Evolutionary conservation across 2,113 vertebrate species (phyloP).

Genomic region (Oryzias curvinotus): DNA sequence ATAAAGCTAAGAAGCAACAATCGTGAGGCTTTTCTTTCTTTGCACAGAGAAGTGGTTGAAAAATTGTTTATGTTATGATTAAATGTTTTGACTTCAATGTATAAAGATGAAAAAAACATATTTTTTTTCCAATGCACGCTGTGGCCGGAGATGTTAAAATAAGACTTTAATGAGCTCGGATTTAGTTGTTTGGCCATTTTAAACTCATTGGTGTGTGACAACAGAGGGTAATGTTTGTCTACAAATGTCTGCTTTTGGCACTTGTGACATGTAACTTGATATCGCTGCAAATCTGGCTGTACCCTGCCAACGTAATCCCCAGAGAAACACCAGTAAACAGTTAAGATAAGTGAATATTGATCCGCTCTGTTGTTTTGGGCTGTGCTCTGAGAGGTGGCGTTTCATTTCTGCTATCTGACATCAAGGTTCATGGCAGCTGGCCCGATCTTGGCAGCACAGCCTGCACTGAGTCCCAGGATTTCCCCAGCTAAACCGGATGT

Average conservation of each 20-base stretch:
- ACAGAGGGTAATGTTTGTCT: neutral
- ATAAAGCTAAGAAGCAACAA: conserved; percentile 20
- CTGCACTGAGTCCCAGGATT: conserved; percentile 63
- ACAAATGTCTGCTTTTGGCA: neutral
- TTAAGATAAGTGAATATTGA: conserved; percentile 38
- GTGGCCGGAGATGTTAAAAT: conserved; percentile 14
- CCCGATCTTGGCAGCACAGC: conserved; percentile 50
- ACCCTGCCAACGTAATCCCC: conserved; percentile 6
- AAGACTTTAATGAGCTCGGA: neutral
- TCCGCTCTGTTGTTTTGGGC: conserved; percentile 5
- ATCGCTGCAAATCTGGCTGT: conserved; percentile 11
- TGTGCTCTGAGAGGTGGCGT: conserved; percentile 35
- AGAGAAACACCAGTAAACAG: conserved; percentile 17
- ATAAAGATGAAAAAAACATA: conserved; percentile 30
- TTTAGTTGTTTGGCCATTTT: neutral
- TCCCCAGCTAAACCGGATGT: conserved; percentile 59
- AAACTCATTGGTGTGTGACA: neutral
- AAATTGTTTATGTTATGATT: conserved; percentile 39
- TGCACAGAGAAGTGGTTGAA: conserved; percentile 9
- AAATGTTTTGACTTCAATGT: conserved; percentile 22
- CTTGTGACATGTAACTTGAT: neutral
- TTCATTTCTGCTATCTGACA: conserved; percentile 60
- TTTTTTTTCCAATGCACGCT: neutral
- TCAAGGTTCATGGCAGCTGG: conserved; percentile 55
- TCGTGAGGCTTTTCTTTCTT: conserved; percentile 16